Conservation (phyloP, 2,888 invertebrate genomes). For the Limenitis camilla region DNA sequence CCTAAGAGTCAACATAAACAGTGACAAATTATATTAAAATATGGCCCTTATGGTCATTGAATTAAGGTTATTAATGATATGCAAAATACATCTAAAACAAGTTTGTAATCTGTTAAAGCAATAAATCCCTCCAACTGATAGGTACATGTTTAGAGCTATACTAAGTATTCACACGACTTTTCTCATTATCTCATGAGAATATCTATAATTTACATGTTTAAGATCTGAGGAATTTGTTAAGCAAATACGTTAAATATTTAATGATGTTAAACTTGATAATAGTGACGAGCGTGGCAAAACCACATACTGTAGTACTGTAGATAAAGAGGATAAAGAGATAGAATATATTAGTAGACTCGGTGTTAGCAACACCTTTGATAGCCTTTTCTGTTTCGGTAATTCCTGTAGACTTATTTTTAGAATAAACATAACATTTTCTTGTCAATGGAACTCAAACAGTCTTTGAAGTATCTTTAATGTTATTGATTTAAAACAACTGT, state of each 20-base stretch:
- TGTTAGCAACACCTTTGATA: too few species aligned
- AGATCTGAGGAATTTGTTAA: not conserved
- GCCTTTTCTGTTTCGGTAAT: too few species aligned
- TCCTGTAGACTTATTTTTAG: too few species aligned
- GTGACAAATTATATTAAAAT: constrained; percentile 11
- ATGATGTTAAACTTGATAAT: not conserved
- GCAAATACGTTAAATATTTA: not conserved
- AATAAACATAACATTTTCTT: too few species aligned
- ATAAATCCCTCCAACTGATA: constrained; percentile 37
- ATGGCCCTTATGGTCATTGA: constrained; percentile 6
- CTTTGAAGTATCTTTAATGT: too few species aligned
- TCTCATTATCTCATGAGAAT: constrained; percentile 5
- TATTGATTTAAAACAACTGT: too few species aligned
- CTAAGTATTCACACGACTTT: constrained; percentile 51
- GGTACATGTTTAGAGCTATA: constrained; percentile 40
- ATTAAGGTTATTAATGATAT: constrained; percentile 12
- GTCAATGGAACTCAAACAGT: too few species aligned
- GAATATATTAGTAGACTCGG: too few species aligned
- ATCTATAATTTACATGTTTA: constrained; percentile 1
- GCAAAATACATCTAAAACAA: constrained; percentile 37
- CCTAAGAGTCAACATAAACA: not conserved
- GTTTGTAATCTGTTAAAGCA: constrained; percentile 39
- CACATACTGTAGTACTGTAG: too few species aligned
- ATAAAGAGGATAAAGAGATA: too few species aligned
- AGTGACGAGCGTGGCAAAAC: constrained; percentile 13